Evolutionary conservation across 2,797 vertebrate genomes (phyloP).

Genomic region (Lophura swinhoii): DNA sequence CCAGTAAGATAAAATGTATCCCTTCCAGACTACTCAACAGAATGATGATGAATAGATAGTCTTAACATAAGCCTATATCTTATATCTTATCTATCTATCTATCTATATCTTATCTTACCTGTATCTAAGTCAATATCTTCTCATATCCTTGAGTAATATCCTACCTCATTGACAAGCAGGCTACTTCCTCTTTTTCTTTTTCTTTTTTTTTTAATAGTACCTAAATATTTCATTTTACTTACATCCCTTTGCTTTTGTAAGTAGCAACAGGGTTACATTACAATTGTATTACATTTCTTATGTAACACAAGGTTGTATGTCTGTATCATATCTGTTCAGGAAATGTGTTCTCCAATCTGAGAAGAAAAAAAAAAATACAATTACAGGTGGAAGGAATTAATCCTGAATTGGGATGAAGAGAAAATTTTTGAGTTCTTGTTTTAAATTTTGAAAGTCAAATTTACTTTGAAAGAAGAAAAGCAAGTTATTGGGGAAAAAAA

Average conservation of each 20-base stretch:
- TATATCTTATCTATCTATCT: no score
- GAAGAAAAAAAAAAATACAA: neutral
- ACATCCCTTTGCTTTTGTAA: neutral
- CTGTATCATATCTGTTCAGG: neutral
- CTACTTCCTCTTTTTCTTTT: neutral
- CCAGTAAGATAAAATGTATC: neutral
- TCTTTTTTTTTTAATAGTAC: neutral
- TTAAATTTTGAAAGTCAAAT: neutral
- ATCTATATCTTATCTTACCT: no score
- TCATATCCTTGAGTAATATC: neutral
- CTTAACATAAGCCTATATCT: neutral
- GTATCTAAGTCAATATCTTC: neutral
- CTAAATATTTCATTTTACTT: neutral
- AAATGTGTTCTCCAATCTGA: neutral
- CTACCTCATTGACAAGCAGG: neutral
- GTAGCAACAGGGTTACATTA: neutral
- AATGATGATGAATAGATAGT: neutral
- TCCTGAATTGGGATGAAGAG: neutral
- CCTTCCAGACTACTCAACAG: neutral
- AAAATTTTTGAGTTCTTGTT: neutral
- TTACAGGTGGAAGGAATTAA: neutral
- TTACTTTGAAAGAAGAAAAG: neutral
- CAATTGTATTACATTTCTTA: neutral
- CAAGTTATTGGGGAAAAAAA: neutral
- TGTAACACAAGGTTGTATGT: neutral